Conservation (phyloP, 2,113 vertebrate species). For the Deroptyus accipitrinus region DNA sequence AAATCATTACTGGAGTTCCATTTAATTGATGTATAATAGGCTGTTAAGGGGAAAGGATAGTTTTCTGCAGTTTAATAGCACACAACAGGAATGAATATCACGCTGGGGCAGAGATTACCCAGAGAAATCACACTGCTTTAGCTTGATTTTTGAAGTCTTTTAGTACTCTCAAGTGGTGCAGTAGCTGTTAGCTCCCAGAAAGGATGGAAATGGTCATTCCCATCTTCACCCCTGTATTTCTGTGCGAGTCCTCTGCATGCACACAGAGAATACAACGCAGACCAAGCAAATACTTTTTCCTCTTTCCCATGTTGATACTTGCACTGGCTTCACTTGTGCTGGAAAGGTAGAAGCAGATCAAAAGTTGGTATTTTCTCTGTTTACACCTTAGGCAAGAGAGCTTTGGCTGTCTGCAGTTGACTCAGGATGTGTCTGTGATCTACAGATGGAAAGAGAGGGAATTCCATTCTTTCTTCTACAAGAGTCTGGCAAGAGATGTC, state of each 20-base stretch:
- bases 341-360: background rate
- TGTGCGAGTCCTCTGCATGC: background rate
- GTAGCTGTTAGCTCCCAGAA: background rate
- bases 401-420: background rate
- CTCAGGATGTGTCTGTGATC: background rate
- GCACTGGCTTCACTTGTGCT: background rate
- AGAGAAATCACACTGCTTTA: background rate
- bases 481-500: background rate
- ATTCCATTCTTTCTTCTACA: background rate
- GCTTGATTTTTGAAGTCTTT: background rate
- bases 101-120: background rate
- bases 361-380: conserved; percentile 15
- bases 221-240: background rate
- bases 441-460: background rate
- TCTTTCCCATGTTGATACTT: background rate
- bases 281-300: background rate
- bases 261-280: background rate
- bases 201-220: background rate
- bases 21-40: background rate
- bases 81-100: background rate
- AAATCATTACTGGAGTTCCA: background rate
- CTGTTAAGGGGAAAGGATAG: background rate
- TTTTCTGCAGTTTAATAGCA: background rate
- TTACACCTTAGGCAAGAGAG: conserved; percentile 15
- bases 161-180: background rate